Base-by-base conservation (phyloP, 2,888 invertebrate genomes). In the Clanis bilineata region DNA sequence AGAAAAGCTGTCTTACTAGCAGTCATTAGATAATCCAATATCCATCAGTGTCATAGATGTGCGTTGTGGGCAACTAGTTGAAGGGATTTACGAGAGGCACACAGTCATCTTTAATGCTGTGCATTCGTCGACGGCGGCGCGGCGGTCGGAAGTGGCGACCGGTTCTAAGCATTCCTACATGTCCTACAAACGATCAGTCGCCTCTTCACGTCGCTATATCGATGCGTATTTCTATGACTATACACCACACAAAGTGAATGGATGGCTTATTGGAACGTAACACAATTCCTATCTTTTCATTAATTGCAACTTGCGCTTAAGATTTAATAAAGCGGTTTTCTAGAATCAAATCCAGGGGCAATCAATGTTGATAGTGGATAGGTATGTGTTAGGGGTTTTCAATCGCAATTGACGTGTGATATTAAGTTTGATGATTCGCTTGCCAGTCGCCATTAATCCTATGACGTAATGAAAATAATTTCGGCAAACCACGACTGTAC, bases 141-240 rank as follows among this genome's bases (percentile, higher is more conserved):
- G 6, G 39, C 88, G 88, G 88, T 82, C 88, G 88, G 89, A 90
- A 87, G 81, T 80, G 66, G 64, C 69, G 77, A 83, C 82, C 83
- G 86, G 86, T 84, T 84, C 73, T 69, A 64, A 74, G 73, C 85
- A 88, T 89, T 88, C 86, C 83, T 85, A 32, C 51, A 51, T 51
- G 51, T 51, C 51, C 32, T 32, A 51, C 51, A 15, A 32, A 51
- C 51, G 51, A 51, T 51, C 51, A 51, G 51, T 28, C 51, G 28
- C 32, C 51, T 51, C 51, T 51, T 51, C 51, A 51, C 28, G 32
- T 9, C 25, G 6, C 28, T 51, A 51, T 51, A 51, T 9, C 32
- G 18, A 32, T 51, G 15, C 9, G n/a, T 45, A 45, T n/a, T 23
- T 23, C 51, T 10, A 51, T 28, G 18, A 32, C 28, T 32, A 10